phyloP scores from a whole-genome alignment of 1,140 invertebrate genomes.

The Bombus polaris region DNA sequence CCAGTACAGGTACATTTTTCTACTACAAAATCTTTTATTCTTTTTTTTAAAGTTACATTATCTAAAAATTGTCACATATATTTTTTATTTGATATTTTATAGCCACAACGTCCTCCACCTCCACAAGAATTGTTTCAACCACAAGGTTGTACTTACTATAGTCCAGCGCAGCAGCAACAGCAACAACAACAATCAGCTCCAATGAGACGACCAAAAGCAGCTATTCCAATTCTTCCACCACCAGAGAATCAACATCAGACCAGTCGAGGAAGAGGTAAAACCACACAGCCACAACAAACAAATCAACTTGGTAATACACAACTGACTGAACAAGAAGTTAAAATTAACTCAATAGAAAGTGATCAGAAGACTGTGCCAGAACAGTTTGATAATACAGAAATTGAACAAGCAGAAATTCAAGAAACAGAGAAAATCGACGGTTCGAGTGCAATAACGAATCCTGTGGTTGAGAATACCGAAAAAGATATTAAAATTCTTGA shows the following conservation, averaged over 20 bases:
- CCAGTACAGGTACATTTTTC: constrained; percentile 72
- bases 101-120: constrained; percentile 78
- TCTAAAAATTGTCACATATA: background rate
- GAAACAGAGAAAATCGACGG: constrained; percentile 21
- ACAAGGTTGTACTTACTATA: constrained; percentile 84
- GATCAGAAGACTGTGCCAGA: constrained; percentile 57
- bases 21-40: background rate
- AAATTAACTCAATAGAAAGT: constrained; percentile 31
- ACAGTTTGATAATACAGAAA: constrained; percentile 58
- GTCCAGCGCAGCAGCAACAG: constrained; percentile 81
- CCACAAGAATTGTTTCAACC: constrained; percentile 84
- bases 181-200: constrained; percentile 79
- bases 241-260: constrained; percentile 79
- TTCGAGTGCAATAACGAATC: constrained; percentile 32
- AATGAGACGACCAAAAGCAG: constrained; percentile 83
- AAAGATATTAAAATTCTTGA: constrained; percentile 19
- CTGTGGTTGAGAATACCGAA: constrained; percentile 15
- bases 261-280: constrained; percentile 70
- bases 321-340: constrained; percentile 48
- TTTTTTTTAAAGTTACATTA: background rate
- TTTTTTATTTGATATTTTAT: constrained; percentile 20
- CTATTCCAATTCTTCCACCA: constrained; percentile 85
- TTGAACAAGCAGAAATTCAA: constrained; percentile 33
- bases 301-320: constrained; percentile 50
- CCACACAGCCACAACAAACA: constrained; percentile 50